phyloP scores from a whole-genome alignment of 2,113 vertebrate genomes.

The Nycticryphes semicollaris region DNA sequence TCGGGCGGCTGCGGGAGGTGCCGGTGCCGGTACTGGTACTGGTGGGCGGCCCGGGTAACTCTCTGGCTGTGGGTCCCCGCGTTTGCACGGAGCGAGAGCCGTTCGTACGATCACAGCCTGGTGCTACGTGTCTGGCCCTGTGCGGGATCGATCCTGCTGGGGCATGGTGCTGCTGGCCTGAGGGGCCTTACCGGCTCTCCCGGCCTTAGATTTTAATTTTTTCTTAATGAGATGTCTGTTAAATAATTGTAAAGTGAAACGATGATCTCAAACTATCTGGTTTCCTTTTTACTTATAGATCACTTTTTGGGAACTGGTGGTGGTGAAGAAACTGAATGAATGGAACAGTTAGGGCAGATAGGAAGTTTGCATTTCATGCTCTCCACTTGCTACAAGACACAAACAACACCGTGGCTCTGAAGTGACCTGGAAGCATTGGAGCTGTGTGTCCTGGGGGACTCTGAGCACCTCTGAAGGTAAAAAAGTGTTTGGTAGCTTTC shows the following conservation, averaged over 20 bases:
- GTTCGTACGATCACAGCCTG: fast-evolving
- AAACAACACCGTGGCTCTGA: background rate
- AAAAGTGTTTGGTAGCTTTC: background rate
- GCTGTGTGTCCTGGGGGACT: background rate
- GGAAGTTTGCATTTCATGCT: background rate
- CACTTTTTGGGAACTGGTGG: background rate
- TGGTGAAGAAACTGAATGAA: background rate
- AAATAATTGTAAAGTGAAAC: background rate
- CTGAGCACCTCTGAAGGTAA: constrained; percentile 17
- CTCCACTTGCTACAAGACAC: background rate
- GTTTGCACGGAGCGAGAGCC: background rate
- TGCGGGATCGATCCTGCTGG: background rate
- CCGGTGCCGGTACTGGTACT: background rate
- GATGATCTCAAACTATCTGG: fast-evolving
- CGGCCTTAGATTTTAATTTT: no score
- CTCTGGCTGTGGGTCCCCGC: background rate
- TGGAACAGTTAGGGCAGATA: background rate
- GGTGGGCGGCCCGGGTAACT: background rate
- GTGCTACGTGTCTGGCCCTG: background rate
- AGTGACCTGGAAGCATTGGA: background rate
- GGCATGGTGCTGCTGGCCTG: background rate
- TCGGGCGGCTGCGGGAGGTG: background rate
- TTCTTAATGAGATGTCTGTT: no score
- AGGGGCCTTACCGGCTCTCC: background rate
- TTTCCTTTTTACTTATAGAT: background rate